Conservation (phyloP, 2,113 vertebrate species). For the Chunga burmeisteri region DNA sequence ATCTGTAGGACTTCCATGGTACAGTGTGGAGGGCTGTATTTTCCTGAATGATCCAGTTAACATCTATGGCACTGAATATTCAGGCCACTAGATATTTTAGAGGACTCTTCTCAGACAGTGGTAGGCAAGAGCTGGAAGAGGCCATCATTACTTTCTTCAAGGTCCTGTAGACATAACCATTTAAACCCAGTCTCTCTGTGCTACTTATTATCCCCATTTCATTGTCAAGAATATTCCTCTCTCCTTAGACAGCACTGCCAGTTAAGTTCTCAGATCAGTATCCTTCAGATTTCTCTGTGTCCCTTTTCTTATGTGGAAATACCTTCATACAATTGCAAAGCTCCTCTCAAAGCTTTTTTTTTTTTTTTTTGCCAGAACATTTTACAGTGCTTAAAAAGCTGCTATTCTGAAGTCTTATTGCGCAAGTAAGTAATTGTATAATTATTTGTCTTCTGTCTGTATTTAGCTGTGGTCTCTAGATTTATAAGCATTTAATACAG, state of each 20-base stretch:
- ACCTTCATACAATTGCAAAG: neutral
- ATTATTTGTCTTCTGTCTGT: neutral
- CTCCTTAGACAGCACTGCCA: neutral
- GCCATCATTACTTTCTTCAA: neutral
- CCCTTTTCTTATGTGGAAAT: neutral
- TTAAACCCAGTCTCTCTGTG: neutral
- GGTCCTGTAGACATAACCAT: neutral
- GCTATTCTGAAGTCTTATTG: neutral
- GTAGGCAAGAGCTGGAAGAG: neutral
- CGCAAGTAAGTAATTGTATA: neutral
- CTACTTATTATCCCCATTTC: neutral
- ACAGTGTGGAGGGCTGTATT: neutral
- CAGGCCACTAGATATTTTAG: neutral
- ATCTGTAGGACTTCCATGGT: neutral
- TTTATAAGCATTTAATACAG: neutral
- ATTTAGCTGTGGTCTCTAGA: neutral
- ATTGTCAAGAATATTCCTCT: neutral
- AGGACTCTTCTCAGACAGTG: neutral
- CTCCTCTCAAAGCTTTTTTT: neutral
- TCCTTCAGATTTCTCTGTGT: neutral
- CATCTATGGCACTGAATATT: neutral
- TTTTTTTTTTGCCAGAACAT: neutral
- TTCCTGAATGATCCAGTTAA: neutral
- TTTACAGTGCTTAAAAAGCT: neutral
- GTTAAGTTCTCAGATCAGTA: neutral